phyloP scores from a whole-genome alignment of 53 echinoderm and acorn worm species.

The Holothuria scabra region DNA sequence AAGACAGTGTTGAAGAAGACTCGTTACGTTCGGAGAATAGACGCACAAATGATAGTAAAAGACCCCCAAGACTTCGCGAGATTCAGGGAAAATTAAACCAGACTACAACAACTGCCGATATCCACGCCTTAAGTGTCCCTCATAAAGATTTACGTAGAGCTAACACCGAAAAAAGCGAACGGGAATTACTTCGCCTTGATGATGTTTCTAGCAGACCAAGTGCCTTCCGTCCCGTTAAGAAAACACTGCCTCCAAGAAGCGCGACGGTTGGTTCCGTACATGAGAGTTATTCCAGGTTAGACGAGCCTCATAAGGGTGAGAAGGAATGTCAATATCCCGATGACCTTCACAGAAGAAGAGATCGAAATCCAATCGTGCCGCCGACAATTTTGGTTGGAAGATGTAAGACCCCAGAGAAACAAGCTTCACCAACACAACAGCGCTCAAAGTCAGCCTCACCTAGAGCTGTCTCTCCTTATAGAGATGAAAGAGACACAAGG shows the following conservation, averaged over 20 bases:
- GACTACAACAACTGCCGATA: slow-evolving; percentile 34
- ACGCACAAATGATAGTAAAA: slow-evolving; percentile 62
- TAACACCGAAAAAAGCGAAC: slow-evolving; percentile 47
- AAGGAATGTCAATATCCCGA: slow-evolving; percentile 4
- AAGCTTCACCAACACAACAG: slow-evolving; percentile 53
- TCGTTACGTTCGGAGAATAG: slow-evolving; percentile 77
- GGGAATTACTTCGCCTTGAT: slow-evolving; percentile 73
- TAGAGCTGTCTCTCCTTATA: slow-evolving; percentile 37
- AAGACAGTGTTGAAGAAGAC: slow-evolving; percentile 97
- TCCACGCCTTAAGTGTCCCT: slow-evolving; percentile 23
- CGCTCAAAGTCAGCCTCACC: slow-evolving; percentile 47
- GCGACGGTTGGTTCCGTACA: slow-evolving; percentile 61
- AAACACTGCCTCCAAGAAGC: slow-evolving; percentile 74
- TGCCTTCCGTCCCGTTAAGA: slow-evolving; percentile 90
- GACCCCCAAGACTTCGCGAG: slow-evolving; percentile 60
- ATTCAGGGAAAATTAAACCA: slow-evolving; percentile 38
- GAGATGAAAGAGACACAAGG: slow-evolving; percentile 26
- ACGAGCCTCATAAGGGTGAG: background rate
- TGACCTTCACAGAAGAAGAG: slow-evolving; percentile 53
- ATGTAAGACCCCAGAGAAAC: slow-evolving; percentile 66
- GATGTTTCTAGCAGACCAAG: slow-evolving; percentile 86
- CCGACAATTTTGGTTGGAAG: slow-evolving; percentile 66
- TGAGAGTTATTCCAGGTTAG: background rate
- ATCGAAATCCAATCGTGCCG: slow-evolving; percentile 62
- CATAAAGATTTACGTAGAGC: slow-evolving; percentile 51